phyloP scores from a whole-genome alignment of 1,140 invertebrate genomes.

The Oncopodura yosiiana region DNA sequence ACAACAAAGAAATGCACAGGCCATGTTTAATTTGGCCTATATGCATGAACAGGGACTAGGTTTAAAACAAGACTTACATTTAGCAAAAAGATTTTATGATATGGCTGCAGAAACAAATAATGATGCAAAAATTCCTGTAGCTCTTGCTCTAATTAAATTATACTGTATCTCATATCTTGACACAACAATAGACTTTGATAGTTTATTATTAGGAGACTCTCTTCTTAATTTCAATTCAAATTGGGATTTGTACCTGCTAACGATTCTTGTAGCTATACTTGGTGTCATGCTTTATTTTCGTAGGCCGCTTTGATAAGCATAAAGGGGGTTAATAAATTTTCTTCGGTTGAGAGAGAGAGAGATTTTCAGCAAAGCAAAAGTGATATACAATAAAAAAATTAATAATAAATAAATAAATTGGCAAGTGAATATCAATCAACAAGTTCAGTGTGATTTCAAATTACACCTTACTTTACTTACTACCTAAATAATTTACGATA shows the following conservation, averaged over 20 bases:
- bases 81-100: conserved; percentile 90
- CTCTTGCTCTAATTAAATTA: conserved; percentile 81
- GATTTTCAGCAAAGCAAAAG: too few relatives aligned
- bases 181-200: conserved; percentile 1
- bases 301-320: conserved; percentile 11
- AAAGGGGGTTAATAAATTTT: too few relatives aligned
- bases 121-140: conserved; percentile 90
- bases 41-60: conserved; percentile 98
- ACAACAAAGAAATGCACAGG: conserved; percentile 91
- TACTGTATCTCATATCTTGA: conserved; percentile 65
- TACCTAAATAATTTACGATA: too few relatives aligned
- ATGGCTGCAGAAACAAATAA: conserved; percentile 86
- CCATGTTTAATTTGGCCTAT: conserved; percentile 98
- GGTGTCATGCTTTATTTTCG: conserved; percentile 46
- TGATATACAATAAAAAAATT: too few relatives aligned
- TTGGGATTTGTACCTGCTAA: conserved; percentile 90
- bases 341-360: too few relatives aligned
- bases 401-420: too few relatives aligned
- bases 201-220: conserved; percentile 24
- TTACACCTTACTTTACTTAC: too few relatives aligned
- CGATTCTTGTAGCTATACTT: conserved; percentile 65
- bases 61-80: conserved; percentile 66
- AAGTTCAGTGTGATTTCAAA: too few relatives aligned
- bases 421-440: too few relatives aligned
- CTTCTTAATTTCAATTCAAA: conserved; percentile 44